Percentiles rank a stretch among this genome's conserved stretches.
Conservation (phyloP, 2,113 vertebrate species). For the Eidolon helvum region DNA sequence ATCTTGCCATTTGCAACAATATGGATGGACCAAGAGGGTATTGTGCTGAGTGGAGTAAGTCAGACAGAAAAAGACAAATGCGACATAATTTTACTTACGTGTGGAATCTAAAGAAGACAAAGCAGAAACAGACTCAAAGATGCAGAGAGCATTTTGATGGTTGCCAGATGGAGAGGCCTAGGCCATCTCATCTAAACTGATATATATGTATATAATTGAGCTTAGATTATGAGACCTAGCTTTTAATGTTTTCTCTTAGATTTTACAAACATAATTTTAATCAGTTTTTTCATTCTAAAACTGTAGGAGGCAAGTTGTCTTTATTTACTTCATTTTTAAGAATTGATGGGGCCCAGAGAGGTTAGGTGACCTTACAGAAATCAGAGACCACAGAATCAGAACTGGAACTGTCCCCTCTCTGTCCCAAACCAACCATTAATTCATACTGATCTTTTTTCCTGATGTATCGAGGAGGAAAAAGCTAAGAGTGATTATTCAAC, state of each 20-base stretch:
- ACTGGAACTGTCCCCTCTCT: background rate
- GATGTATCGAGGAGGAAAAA: background rate
- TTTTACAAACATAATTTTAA: constrained; percentile 21
- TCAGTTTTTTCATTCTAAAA: constrained; percentile 8
- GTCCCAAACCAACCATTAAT: background rate
- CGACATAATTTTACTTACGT: too few species aligned
- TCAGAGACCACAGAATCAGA: background rate
- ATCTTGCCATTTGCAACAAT: too few species aligned
- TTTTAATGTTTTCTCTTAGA: constrained; percentile 5
- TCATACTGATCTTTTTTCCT: background rate
- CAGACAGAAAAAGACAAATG: too few species aligned
- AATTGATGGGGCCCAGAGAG: constrained; percentile 1
- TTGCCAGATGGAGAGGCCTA: too few species aligned
- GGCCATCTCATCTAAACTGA: too few species aligned
- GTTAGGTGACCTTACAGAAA: background rate
- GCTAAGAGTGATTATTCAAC: background rate
- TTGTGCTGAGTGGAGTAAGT: too few species aligned
- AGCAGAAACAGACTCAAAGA: too few species aligned
- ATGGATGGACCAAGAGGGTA: too few species aligned
- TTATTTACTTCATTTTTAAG: constrained; percentile 21
- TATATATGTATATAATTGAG: background rate
- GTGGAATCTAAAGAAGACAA: too few species aligned
- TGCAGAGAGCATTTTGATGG: too few species aligned
- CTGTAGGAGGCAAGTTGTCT: background rate
- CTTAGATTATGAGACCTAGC: constrained; percentile 19